Conservation (phyloP, 2,888 invertebrate species). For the Lingula anatina region DNA sequence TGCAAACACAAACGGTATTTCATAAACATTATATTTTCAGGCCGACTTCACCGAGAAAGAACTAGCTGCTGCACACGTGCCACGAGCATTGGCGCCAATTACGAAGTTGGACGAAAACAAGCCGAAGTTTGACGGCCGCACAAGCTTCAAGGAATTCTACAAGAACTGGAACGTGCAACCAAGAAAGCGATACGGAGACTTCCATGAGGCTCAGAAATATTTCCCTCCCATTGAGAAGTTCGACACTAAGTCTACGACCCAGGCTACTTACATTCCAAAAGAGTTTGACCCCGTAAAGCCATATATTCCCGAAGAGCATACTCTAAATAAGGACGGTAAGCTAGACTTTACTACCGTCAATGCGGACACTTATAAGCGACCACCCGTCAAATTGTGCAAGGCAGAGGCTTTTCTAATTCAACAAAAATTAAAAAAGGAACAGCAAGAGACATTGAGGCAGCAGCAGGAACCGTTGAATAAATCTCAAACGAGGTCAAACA, state of each 20-base stretch:
- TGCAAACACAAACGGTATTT: no score
- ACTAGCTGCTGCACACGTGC: slow-evolving; percentile 16
- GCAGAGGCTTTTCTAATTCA: slow-evolving; percentile 34
- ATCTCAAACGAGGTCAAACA: no score
- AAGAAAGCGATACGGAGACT: slow-evolving; percentile 35
- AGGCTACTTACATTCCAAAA: slow-evolving; percentile 29
- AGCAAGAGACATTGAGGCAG: neutral
- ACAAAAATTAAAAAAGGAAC: slow-evolving; percentile 23
- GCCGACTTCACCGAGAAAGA: slow-evolving; percentile 40
- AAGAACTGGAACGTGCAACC: slow-evolving; percentile 27
- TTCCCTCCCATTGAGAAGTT: slow-evolving; percentile 31
- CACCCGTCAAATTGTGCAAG: slow-evolving; percentile 27
- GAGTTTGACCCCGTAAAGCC: slow-evolving; percentile 18
- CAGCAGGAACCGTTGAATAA: neutral
- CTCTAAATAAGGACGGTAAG: slow-evolving; percentile 18
- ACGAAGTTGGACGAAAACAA: slow-evolving; percentile 18
- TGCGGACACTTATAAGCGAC: slow-evolving; percentile 26
- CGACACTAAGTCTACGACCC: slow-evolving; percentile 18
- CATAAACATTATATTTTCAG: slow-evolving; percentile 23
- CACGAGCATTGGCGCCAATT: slow-evolving; percentile 15
- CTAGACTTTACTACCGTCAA: slow-evolving; percentile 38
- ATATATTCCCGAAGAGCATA: slow-evolving; percentile 30
- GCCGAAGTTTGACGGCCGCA: slow-evolving; percentile 32
- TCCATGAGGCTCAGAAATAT: slow-evolving; percentile 41
- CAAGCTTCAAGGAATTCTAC: slow-evolving; percentile 37